A percentile compares a stretch with the other conserved stretches of the same genome.
These are phyloP conservation scores for Coregonus sp. DNA, from an alignment of 2,797 vertebrate genomes.

Conservation along the genomic window DNA sequence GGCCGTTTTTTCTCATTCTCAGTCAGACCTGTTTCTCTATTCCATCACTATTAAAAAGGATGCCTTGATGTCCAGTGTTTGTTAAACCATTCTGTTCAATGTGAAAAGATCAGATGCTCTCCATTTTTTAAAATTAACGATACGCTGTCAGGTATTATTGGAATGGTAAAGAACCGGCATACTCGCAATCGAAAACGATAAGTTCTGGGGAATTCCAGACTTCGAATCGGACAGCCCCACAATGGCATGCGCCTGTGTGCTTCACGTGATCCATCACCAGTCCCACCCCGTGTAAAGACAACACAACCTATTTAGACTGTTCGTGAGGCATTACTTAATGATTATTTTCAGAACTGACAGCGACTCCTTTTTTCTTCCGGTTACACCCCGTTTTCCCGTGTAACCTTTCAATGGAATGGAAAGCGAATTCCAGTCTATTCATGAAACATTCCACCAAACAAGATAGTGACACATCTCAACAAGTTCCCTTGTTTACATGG, in stretches of 20 bases:
- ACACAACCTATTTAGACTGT: constrained; percentile 2
- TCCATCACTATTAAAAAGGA: not conserved
- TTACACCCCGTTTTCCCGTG: not conserved
- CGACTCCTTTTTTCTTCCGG: not conserved
- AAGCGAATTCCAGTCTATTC: not conserved
- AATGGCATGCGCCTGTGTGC: constrained; percentile 92
- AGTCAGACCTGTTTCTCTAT: not conserved
- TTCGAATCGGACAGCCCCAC: constrained; percentile 89
- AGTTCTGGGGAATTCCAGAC: constrained; percentile 82
- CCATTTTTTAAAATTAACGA: not conserved
- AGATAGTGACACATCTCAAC: not conserved
- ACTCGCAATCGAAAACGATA: constrained; percentile 93
- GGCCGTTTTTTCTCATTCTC: not conserved
- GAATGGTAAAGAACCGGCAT: constrained; percentile 47
- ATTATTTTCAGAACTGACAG: not conserved
- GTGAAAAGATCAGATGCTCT: not conserved
- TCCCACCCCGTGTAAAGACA: constrained; percentile 69
- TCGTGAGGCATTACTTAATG: not conserved
- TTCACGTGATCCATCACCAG: constrained; percentile 84
- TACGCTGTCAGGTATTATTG: not conserved
- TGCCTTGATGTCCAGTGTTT: not conserved
- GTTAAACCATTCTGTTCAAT: not conserved
- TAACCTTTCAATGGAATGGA: not conserved
- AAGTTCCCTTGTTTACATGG: too few relatives aligned
- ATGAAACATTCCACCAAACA: not conserved